These are phyloP conservation scores for Electrona antarctica DNA, from an alignment of 2,113 vertebrate species.

Conservation along the genomic window DNA sequence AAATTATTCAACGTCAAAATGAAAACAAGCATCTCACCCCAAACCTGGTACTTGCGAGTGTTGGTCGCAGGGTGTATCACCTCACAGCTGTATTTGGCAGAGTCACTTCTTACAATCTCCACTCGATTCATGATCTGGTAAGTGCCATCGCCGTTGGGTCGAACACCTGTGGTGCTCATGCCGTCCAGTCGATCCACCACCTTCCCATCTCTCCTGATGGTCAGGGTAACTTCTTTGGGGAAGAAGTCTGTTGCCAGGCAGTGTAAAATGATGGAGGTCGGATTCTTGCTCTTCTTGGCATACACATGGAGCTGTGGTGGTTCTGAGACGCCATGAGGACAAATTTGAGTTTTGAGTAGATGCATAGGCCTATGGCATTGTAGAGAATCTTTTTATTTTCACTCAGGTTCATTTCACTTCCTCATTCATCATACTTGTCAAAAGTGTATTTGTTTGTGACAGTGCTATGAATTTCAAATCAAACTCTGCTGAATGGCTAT, in stretches of 20 bases:
- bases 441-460: too few relatives aligned
- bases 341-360: background rate
- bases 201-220: conserved; percentile 3
- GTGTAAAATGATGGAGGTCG: background rate
- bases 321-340: conserved; percentile 28
- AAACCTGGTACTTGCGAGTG: fast-evolving
- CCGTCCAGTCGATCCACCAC: background rate
- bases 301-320: background rate
- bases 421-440: too few relatives aligned
- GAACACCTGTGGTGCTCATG: fast-evolving
- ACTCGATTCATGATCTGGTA: conserved; percentile 44
- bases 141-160: conserved; percentile 53
- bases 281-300: fast-evolving
- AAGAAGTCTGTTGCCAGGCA: conserved; percentile 68
- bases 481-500: background rate
- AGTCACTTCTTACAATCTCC: conserved; percentile 28
- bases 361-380: background rate
- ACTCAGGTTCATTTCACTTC: background rate
- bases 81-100: conserved; percentile 11
- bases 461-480: too few relatives aligned
- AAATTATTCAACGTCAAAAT: fast-evolving
- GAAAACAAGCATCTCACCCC: conserved; percentile 42
- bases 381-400: background rate
- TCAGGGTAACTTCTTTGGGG: conserved; percentile 20
- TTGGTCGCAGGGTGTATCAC: fast-evolving